phyloP scores from a whole-genome alignment of 2,797 vertebrate species.

The Ceyx erithaca region DNA sequence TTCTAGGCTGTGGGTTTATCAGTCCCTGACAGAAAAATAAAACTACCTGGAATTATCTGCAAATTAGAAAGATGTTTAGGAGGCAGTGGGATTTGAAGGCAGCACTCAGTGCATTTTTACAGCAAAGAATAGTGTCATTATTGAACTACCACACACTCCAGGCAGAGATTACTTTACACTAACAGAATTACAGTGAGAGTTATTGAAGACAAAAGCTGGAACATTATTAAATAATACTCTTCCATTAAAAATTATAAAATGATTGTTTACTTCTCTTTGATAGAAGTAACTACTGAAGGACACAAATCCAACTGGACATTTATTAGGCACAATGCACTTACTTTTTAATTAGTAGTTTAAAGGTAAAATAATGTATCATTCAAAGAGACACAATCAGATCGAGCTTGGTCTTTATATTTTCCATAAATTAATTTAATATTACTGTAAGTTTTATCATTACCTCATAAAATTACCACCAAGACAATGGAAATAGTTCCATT shows the following conservation, averaged over 20 bases:
- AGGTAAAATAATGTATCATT: background rate
- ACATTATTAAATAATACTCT: constrained; percentile 14
- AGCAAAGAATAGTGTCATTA: background rate
- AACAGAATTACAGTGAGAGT: constrained; percentile 7
- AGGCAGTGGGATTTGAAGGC: background rate
- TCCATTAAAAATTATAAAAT: constrained; percentile 38
- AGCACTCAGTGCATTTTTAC: background rate
- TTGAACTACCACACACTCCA: background rate
- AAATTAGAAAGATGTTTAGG: background rate
- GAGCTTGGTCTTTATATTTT: background rate
- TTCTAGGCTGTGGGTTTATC: background rate
- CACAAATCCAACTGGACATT: constrained; percentile 35
- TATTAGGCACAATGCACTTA: constrained; percentile 1
- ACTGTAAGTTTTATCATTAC: background rate
- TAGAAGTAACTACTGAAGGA: background rate
- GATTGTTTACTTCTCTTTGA: background rate
- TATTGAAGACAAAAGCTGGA: background rate
- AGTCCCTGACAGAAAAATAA: background rate
- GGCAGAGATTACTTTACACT: background rate
- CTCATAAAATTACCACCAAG: background rate
- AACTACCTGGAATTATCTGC: background rate
- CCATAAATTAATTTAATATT: background rate
- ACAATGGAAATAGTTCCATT: background rate
- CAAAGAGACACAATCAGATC: background rate
- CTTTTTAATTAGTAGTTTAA: constrained; percentile 3